phyloP scores from a whole-genome alignment of 2,113 vertebrate genomes.

The Callipepla californica region DNA sequence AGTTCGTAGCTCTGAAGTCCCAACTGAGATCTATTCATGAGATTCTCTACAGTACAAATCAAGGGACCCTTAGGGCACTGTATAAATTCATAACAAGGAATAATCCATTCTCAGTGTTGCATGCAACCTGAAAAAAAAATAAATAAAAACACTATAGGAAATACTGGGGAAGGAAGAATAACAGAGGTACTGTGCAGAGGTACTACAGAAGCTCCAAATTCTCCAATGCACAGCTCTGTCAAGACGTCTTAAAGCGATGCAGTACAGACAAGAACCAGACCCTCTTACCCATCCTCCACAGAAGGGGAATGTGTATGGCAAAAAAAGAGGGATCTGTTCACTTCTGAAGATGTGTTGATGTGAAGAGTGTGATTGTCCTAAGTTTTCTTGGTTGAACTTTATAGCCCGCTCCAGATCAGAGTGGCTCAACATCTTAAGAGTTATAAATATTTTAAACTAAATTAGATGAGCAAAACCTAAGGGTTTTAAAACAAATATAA shows the following conservation, averaged over 20 bases:
- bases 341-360: neutral
- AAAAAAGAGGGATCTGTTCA: accelerated
- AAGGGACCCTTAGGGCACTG: slow-evolving; percentile 15
- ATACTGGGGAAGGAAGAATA: neutral
- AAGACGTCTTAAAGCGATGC: neutral
- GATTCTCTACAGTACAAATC: slow-evolving; percentile 42
- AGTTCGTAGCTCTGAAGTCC: slow-evolving; percentile 35
- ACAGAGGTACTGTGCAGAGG: neutral
- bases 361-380: neutral
- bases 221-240: neutral
- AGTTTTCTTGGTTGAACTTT: neutral
- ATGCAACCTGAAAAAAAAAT: neutral
- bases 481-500: neutral
- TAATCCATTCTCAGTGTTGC: slow-evolving; percentile 19
- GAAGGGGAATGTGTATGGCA: accelerated
- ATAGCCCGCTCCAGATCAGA: neutral
- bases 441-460: neutral
- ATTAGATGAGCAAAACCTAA: accelerated
- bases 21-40: slow-evolving; percentile 40
- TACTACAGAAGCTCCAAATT: neutral
- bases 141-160: neutral
- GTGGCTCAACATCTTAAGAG: neutral
- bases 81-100: slow-evolving; percentile 60
- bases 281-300: neutral
- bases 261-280: neutral